Percentiles rank a stretch among this genome's conserved stretches.
These are phyloP conservation scores for Caenorhabditis sp. DNA, from an alignment of 2,888 invertebrate genomes.

Conservation along the genomic window DNA sequence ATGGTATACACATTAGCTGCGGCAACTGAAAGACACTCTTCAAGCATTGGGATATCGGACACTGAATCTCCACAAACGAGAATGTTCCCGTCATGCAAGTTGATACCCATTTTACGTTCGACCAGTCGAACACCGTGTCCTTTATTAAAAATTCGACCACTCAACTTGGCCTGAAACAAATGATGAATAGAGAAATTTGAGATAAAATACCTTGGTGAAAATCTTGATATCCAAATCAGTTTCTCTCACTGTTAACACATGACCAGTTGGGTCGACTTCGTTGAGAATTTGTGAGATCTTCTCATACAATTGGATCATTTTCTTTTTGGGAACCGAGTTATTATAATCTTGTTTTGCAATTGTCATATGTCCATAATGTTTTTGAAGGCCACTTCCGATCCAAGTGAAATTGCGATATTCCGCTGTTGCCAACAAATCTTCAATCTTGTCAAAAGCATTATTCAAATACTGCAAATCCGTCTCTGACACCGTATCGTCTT, in stretches of 20 bases:
- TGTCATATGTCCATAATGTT: constrained; percentile 65
- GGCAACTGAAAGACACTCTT: constrained; percentile 57
- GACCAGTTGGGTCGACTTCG: constrained; percentile 55
- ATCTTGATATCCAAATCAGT: constrained; percentile 65
- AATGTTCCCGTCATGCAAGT: constrained; percentile 55
- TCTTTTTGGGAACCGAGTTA: constrained; percentile 44
- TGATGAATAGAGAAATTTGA: neutral
- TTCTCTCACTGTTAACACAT: constrained; percentile 54
- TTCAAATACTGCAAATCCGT: constrained; percentile 52
- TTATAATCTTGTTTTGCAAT: constrained; percentile 62
- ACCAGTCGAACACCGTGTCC: constrained; percentile 63
- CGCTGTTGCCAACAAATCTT: constrained; percentile 54
- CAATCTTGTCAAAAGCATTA: constrained; percentile 56
- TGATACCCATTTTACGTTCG: constrained; percentile 49
- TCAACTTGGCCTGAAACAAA: constrained; percentile 40
- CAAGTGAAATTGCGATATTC: constrained; percentile 58
- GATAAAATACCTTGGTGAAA: constrained; percentile 47
- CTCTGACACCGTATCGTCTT: constrained; percentile 55
- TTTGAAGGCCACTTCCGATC: constrained; percentile 66
- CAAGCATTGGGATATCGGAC: constrained; percentile 66
- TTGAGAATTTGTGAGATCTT: constrained; percentile 47
- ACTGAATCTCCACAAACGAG: constrained; percentile 65
- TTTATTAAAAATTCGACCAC: constrained; percentile 63
- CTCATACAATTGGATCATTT: constrained; percentile 13
- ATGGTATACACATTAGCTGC: constrained; percentile 56